Evolutionary conservation across 1,140 invertebrate species (phyloP), one percentile per base, ranked within the genome.

Genomic region (Scaptomyza graminum): DNA sequence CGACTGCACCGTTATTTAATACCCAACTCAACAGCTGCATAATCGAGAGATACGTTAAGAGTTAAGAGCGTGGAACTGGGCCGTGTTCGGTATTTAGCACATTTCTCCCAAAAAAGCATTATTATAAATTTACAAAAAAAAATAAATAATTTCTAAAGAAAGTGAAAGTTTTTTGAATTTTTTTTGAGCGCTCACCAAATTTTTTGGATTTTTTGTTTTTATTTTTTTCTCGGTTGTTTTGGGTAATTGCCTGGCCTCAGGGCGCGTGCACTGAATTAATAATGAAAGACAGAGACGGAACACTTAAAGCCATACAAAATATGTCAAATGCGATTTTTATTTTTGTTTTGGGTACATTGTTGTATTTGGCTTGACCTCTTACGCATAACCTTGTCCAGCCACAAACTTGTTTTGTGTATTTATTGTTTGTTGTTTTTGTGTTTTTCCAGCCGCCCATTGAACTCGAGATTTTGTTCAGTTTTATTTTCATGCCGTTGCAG

Each of bases 1-100:
- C 78, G 66, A 79, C 66, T 82, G 74, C 74, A 75, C 59, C 82
- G 61, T 87, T 87, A 87, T 82, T 88, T 79, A 87, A 87, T 82
- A 81, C 60, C 59, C 25, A 55, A 54, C 11, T 50, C 12, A 59
- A 59, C 68, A 71, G 74, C 54, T 50, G 43, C 50, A 74, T 72
- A 65, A 69, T 74, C 69, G 52, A 13, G 2, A 28, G 12, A 13
- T 22, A 15, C n/a, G 37, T 22, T 56, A 51, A 7, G 31, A 34
- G 28, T 28, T 28, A 28, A 28, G 28, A 12, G 52, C n/a, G 16
- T 56, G 51, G 34, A 43, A 50, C 60, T 49, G 43, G 43, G 66
- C 51, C 52, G 4, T 8, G 28, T 68, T 54, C 46, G 75, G 69
- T 80, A 87, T 81, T 85, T 85, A 85, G 81, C 81, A 85, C 81